Evolutionary conservation across 2,888 invertebrate genomes (phyloP).

Genomic region (Neoascia interrupta): DNA sequence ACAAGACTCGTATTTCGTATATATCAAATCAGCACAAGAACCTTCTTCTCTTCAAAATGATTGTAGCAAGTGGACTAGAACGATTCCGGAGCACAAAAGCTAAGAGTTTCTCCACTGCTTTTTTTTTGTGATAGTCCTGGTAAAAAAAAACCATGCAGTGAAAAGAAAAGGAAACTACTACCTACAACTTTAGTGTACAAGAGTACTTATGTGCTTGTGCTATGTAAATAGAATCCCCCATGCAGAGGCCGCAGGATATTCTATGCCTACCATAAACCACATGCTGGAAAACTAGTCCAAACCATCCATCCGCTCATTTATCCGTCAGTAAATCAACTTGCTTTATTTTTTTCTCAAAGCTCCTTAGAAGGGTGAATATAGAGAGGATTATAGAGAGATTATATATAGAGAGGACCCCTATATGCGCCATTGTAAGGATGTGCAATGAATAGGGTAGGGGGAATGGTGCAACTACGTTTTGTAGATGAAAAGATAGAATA

Average conservation of each 20-base stretch:
- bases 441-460: constrained; percentile 22
- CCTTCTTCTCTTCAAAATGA: not conserved
- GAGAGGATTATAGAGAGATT: too few relatives aligned
- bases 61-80: constrained; percentile 22
- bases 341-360: too few relatives aligned
- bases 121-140: too few relatives aligned
- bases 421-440: not conserved
- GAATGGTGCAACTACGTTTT: constrained; percentile 11
- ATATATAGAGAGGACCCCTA: too few relatives aligned
- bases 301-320: constrained; percentile 50
- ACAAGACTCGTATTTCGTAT: too few relatives aligned
- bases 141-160: constrained; percentile 3
- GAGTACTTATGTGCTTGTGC: constrained; percentile 22
- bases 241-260: not conserved
- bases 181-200: constrained; percentile 25
- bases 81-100: constrained; percentile 9
- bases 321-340: constrained; percentile 56
- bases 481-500: constrained; percentile 14
- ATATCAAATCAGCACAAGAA: constrained; percentile 49
- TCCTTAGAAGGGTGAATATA: too few relatives aligned
- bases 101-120: constrained; percentile 15
- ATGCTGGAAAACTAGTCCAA: constrained; percentile 48
- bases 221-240: constrained; percentile 44
- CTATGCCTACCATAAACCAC: constrained; percentile 31
- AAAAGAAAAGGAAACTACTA: constrained; percentile 12